Evolutionary conservation across 2,797 vertebrate genomes (phyloP), one percentile per base, ranked within the genome.

Genomic region (Triplophysa bombifrons): DNA sequence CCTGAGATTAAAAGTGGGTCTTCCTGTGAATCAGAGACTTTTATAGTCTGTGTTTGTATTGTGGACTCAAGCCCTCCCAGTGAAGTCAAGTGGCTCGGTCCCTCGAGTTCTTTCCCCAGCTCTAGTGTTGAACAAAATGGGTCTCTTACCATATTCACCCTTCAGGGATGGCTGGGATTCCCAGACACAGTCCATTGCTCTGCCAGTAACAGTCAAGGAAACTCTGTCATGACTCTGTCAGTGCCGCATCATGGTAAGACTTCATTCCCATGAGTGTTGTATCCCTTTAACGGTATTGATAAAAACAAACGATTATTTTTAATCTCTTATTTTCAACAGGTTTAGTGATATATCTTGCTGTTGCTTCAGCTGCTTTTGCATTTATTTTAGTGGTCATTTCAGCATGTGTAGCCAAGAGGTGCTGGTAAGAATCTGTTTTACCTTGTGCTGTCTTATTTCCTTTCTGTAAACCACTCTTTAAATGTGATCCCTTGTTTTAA

Each of bases 181-280:
- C 80, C 70, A 3, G 58, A 34, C 12, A 79, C n/a, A 22, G 65
- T 92, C 66, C 25, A 66, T 30, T 93, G 92, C 82, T 46, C 81
- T 67, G 91, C 90, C 51, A 88, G 78, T 65, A 93, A 92, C 88
- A 85, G 78, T 0, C n/a, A 68, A 30, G 93, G 92, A 25, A 84
- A 58, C 0, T 63, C 78, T 10, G 86, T 51, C 22, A 10, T 83
- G 56, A 55, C 17, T 2, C 51, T 92, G 6, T 14, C 41, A 13
- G 19, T 91, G 44, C 74, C 86, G 46, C 64, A 56, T 14, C 70
- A 72, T 0, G 84, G 89, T 91, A 87, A 84, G 83, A 17, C 60
- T 6, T 61, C 25, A 30, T 27, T 14, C 27, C 58, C 25, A 61
- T 16, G 13, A 7, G 13, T 30, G 25, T 1, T 60, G 12, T 16